A percentile compares a stretch with the other conserved stretches of the same genome.
Evolutionary conservation across 2,888 invertebrate genomes (phyloP).

Genomic region (Xestoiulus laeticollis): DNA sequence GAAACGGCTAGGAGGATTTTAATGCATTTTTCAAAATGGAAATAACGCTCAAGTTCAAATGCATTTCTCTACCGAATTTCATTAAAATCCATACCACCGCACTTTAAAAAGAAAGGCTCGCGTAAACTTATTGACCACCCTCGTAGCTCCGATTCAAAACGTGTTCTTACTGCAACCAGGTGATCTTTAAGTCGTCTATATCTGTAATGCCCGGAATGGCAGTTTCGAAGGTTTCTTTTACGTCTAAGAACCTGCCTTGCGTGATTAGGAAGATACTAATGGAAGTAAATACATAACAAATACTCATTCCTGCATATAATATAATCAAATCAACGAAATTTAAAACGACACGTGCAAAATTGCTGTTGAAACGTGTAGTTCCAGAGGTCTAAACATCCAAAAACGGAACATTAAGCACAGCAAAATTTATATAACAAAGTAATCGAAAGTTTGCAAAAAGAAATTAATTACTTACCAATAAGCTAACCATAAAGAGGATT

Average conservation of each 20-base stretch:
- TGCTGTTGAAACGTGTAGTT: not conserved
- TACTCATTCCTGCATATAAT: not conserved
- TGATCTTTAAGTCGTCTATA: constrained; percentile 34
- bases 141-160: not conserved
- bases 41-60: too few relatives aligned
- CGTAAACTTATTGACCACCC: too few relatives aligned
- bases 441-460: not conserved
- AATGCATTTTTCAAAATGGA: too few relatives aligned
- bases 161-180: constrained; percentile 52
- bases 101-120: too few relatives aligned
- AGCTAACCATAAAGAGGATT: constrained; percentile 50
- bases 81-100: too few relatives aligned
- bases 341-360: not conserved
- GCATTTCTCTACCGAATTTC: not conserved
- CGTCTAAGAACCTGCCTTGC: constrained; percentile 40
- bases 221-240: constrained; percentile 46
- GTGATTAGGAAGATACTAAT: constrained; percentile 48
- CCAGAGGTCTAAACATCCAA: not conserved
- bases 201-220: constrained; percentile 45
- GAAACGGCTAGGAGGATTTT: too few relatives aligned
- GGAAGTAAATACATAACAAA: not conserved
- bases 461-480: constrained; percentile 51
- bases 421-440: not conserved
- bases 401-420: not conserved
- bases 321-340: not conserved